phyloP scores from a whole-genome alignment of 1,140 invertebrate genomes.

The Neuroterus valhalla region DNA sequence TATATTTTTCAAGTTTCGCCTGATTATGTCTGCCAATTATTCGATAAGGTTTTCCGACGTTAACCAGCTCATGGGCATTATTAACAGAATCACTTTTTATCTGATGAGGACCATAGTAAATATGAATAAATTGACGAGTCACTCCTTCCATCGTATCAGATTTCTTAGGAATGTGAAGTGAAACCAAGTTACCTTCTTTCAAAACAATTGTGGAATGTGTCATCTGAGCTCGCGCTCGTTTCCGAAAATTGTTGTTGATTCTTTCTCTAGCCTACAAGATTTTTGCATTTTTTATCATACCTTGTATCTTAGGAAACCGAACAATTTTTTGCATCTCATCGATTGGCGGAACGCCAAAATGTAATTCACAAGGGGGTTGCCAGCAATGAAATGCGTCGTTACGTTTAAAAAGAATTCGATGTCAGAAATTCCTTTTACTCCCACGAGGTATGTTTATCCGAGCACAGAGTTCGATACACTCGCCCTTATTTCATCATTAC shows the following conservation, averaged over 20 bases:
- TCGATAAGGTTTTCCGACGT: not conserved
- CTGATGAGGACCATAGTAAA: slow-evolving; percentile 10
- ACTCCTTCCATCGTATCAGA: slow-evolving; percentile 8
- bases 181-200: slow-evolving; percentile 2
- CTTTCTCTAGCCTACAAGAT: slow-evolving; percentile 24
- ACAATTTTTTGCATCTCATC: slow-evolving; percentile 39
- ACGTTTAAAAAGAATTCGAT: too few species aligned
- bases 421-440: slow-evolving; percentile 34
- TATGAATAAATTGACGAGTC: not conserved
- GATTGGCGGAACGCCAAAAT: slow-evolving; percentile 55
- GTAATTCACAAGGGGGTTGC: slow-evolving; percentile 62
- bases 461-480: slow-evolving; percentile 56
- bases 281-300: not conserved
- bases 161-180: not conserved
- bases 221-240: slow-evolving; percentile 25
- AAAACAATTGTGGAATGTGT: not conserved
- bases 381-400: too few species aligned
- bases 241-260: slow-evolving; percentile 6
- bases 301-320: not conserved
- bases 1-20: slow-evolving; percentile 2
- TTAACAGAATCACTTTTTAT: not conserved
- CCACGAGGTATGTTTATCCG: slow-evolving; percentile 49
- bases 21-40: not conserved
- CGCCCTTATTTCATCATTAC: slow-evolving; percentile 58
- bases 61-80: not conserved